A percentile compares a stretch with the other conserved stretches of the same genome.
phyloP scores from a whole-genome alignment of 1,140 invertebrate genomes.

The Rhynchophorus ferrugineus region DNA sequence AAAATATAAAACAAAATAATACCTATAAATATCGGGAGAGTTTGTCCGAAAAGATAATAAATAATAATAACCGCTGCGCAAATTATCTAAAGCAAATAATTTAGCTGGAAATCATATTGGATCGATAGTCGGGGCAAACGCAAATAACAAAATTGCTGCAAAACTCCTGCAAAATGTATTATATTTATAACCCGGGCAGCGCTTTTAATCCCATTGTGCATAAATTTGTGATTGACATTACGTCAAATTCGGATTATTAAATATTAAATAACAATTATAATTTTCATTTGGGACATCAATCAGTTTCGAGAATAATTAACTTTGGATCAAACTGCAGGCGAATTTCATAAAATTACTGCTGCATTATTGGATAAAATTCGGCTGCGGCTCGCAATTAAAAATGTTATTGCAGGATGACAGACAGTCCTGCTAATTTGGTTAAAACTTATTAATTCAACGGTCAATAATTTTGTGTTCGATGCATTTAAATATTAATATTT shows the following conservation, averaged over 20 bases:
- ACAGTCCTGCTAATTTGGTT: constrained; percentile 10
- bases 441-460: constrained; percentile 1
- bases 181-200: constrained; percentile 9
- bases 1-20: no score
- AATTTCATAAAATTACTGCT: constrained; percentile 19
- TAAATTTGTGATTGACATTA: constrained; percentile 31
- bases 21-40: no score
- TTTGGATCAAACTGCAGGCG: constrained; percentile 24
- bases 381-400: constrained; percentile 14
- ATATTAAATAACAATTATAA: constrained; percentile 36
- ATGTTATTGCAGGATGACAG: constrained; percentile 14
- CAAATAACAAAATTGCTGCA: constrained; percentile 20
- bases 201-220: constrained; percentile 27
- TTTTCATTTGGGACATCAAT: constrained; percentile 34
- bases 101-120: not conserved
- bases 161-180: constrained; percentile 16
- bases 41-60: no score
- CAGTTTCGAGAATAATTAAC: constrained; percentile 30
- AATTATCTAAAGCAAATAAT: not conserved
- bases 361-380: constrained; percentile 15
- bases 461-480: not conserved
- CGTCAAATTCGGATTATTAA: constrained; percentile 32
- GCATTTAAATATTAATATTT: not conserved
- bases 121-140: not conserved
- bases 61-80: not conserved